Conservation (phyloP, 2,888 invertebrate genomes). For the Omphaloscelis lunosa region DNA sequence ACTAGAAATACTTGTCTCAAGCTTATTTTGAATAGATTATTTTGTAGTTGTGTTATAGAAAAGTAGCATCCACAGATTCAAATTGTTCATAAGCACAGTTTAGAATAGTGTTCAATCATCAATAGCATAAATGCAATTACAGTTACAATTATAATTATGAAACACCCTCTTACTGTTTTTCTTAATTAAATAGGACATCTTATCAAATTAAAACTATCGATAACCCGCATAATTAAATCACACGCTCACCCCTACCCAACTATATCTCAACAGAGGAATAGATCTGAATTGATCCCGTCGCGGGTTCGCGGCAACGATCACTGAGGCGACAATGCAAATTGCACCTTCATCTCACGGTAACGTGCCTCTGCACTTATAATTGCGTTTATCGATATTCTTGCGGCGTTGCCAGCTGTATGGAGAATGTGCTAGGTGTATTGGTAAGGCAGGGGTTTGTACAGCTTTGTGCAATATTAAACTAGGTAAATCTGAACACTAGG, state of each 20-base stretch:
- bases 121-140: not conserved
- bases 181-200: not conserved
- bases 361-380: slow-evolving; percentile 52
- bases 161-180: not conserved
- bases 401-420: not conserved
- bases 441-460: not conserved
- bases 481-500: not conserved
- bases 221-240: slow-evolving; percentile 47
- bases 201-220: slow-evolving; percentile 63
- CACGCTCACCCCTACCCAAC: slow-evolving; percentile 43
- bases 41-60: not conserved
- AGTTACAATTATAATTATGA: not conserved
- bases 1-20: not conserved
- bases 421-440: not conserved
- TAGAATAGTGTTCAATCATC: not conserved
- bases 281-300: slow-evolving; percentile 77
- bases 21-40: not conserved
- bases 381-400: slow-evolving; percentile 25
- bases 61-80: not conserved
- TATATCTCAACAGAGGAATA: slow-evolving; percentile 66
- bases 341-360: slow-evolving; percentile 52
- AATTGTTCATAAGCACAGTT: not conserved
- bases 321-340: slow-evolving; percentile 83
- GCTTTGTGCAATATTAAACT: not conserved
- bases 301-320: slow-evolving; percentile 68